phyloP scores from a whole-genome alignment of 2,797 vertebrate genomes.

The Ciconia nigra region DNA sequence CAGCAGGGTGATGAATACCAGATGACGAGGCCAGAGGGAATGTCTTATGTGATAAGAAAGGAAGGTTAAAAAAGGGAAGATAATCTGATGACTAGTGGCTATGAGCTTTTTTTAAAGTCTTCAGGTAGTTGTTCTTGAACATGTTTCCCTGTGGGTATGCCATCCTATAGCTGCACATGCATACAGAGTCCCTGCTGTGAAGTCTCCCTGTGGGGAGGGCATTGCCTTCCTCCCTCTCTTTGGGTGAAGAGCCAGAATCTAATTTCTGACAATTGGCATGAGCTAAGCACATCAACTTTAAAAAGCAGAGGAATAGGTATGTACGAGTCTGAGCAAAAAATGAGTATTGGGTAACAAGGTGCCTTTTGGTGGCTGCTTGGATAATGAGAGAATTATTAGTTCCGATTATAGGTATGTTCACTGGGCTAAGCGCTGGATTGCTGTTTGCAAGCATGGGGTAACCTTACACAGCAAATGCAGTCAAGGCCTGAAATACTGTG shows the following conservation, averaged over 20 bases:
- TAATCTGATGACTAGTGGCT: too few species aligned
- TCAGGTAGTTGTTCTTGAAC: neutral
- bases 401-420: neutral
- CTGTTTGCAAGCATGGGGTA: neutral
- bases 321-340: neutral
- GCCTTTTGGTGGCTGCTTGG: neutral
- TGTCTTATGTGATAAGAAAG: neutral
- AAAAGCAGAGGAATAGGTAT: neutral
- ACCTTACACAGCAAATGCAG: fast-evolving
- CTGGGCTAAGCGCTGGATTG: neutral
- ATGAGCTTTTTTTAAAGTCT: neutral
- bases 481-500: neutral
- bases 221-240: neutral
- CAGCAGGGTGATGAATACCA: neutral
- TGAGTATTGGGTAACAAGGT: neutral
- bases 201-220: fast-evolving
- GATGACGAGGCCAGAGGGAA: neutral
- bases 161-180: fast-evolving
- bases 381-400: neutral
- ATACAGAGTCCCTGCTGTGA: neutral
- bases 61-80: neutral
- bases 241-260: neutral
- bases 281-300: neutral
- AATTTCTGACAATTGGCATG: neutral
- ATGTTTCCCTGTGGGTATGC: neutral